Percentiles rank a stretch among this genome's conserved stretches.
Evolutionary conservation across 2,113 vertebrate species (phyloP).

Genomic region (Parotia lawesii): DNA sequence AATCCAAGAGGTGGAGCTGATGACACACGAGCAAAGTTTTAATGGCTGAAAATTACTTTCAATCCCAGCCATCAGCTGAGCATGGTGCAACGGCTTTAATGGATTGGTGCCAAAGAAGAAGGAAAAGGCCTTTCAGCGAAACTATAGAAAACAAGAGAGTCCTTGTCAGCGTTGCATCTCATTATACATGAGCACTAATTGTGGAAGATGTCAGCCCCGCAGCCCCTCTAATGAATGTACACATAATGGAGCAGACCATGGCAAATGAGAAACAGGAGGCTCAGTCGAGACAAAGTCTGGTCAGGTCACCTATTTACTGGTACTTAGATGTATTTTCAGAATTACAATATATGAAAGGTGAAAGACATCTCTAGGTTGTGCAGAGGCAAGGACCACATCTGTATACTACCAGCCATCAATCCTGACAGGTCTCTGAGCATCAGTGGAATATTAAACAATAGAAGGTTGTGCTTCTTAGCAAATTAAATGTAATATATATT

Average conservation of each 20-base stretch:
- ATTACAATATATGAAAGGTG: neutral
- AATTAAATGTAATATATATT: neutral
- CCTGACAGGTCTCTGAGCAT: neutral
- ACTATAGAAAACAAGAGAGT: conserved; percentile 28
- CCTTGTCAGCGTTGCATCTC: conserved; percentile 26
- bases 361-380: neutral
- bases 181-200: neutral
- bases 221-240: neutral
- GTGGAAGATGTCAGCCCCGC: neutral
- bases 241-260: neutral
- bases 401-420: neutral
- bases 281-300: neutral
- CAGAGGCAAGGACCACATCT: neutral
- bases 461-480: neutral
- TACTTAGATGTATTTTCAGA: neutral
- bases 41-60: neutral
- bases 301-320: neutral
- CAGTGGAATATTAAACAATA: neutral
- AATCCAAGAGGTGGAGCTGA: conserved; percentile 42
- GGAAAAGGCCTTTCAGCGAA: neutral
- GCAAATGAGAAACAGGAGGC: neutral
- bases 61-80: neutral
- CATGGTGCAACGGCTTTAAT: neutral
- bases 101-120: neutral
- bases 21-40: neutral